A percentile compares a stretch with the other conserved stretches of the same genome.
Evolutionary conservation across 2,113 vertebrate genomes (phyloP).

Genomic region (Galbula dea): DNA sequence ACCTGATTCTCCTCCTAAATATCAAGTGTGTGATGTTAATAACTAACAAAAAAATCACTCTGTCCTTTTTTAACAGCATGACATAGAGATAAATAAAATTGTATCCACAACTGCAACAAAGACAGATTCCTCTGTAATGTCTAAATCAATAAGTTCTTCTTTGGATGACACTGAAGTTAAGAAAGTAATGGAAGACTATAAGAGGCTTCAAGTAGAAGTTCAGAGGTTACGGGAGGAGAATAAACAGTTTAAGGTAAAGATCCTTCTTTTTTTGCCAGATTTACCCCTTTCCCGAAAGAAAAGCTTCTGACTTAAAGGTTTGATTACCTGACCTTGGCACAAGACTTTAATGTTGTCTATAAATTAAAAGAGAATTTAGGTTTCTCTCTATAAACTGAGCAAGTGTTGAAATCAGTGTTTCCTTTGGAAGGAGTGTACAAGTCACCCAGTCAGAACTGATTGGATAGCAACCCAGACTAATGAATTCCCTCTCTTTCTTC

Average conservation of each 20-base stretch:
- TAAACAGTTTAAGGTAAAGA: slow-evolving; percentile 90
- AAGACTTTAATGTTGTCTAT: not conserved
- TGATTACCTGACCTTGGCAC: not conserved
- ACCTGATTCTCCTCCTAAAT: not conserved
- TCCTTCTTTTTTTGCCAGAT: not conserved
- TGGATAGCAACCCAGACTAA: not conserved
- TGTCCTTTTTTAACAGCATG: slow-evolving; percentile 83
- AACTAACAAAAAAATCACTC: slow-evolving; percentile 40
- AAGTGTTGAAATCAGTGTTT: not conserved
- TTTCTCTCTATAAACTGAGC: not conserved
- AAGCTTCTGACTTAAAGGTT: not conserved
- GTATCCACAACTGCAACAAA: slow-evolving; percentile 88
- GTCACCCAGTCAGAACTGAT: not conserved
- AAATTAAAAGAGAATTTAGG: not conserved
- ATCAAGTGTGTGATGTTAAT: slow-evolving; percentile 30
- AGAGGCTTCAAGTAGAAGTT: slow-evolving; percentile 92
- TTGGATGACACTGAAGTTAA: slow-evolving; percentile 91
- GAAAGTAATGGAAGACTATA: slow-evolving; percentile 96
- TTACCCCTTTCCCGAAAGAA: not conserved
- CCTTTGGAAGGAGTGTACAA: not conserved
- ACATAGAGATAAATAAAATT: slow-evolving; percentile 94
- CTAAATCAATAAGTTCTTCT: slow-evolving; percentile 88
- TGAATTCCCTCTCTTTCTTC: not conserved
- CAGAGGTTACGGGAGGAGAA: slow-evolving; percentile 98
- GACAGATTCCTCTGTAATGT: slow-evolving; percentile 86